Evolutionary conservation across 2,113 vertebrate species (phyloP), one percentile per base, ranked within the genome.

Genomic region (Furnarius figulus): DNA sequence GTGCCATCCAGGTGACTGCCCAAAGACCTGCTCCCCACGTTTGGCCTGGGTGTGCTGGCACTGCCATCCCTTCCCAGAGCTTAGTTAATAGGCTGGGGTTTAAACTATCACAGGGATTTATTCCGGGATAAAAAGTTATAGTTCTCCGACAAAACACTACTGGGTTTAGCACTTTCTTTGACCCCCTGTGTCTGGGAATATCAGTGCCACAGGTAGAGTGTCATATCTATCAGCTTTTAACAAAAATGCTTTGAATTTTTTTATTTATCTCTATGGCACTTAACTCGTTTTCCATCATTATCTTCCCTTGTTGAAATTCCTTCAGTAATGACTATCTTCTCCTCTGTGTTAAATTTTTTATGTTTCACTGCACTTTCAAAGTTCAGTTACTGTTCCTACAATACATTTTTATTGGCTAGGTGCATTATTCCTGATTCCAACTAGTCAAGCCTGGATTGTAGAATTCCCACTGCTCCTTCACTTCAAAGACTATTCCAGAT

Each of bases 51-150:
- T 44, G 28, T 52, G 63, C 47, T 74, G 42, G 88, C 46, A 21
- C 14, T 47, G 12, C 40, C 40, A 4, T 33, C n/a, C 21, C 72
- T 76, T 88, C 46, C 37, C 37, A 70, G 25, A 39, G 37, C 20
- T 82, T 85, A 75, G 89, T 94, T 88, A 79, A 88, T 13, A 90
- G 46, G 62, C 59, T 71, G 42, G 50, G 1, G 3, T 86, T 93
- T 61, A 90, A 96, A 90, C 40, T 33, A 73, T 46, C 53, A 44
- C 22, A 28, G 17, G 92, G 82, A 90, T 83, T 90, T 88, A 94
- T 84, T 66, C 28, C 21, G 27, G 50, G 31, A 44, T 55, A 84
- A 81, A 84, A 92, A 58, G 33, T 49, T 62, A 5, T 2, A 66
- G 67, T 88, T 90, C 50, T 96, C 74, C 86, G 89, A 73, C 46